These are phyloP conservation scores for Micromesistius poutassou DNA, from an alignment of 2,797 vertebrate species.

Conservation along the genomic window DNA sequence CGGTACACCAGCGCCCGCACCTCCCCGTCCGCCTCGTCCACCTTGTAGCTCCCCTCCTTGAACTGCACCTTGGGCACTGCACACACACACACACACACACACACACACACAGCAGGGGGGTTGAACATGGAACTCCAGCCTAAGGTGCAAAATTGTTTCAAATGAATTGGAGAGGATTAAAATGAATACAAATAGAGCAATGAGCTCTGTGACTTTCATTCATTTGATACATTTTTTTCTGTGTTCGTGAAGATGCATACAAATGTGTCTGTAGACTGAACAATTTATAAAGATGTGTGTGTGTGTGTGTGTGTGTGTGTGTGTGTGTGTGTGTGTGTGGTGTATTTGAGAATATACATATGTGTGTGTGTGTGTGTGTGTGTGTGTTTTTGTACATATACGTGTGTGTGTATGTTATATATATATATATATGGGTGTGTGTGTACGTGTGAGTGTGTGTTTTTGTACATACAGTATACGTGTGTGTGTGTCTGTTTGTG, in stretches of 20 bases:
- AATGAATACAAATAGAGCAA: background rate
- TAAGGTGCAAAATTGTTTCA: background rate
- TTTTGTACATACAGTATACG: background rate
- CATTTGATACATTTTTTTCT: background rate
- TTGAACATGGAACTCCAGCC: background rate
- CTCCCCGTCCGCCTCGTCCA: constrained; percentile 77
- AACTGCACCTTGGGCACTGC: constrained; percentile 82
- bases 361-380: background rate
- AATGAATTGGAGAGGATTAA: background rate
- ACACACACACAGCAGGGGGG: background rate
- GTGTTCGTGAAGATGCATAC: background rate
- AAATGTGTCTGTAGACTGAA: background rate
- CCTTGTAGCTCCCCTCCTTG: constrained; percentile 73
- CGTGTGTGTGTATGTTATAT: too few relatives aligned
- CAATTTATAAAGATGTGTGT: background rate
- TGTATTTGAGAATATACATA: background rate
- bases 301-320: background rate
- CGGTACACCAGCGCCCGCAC: constrained; percentile 71
- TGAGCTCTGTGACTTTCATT: background rate
- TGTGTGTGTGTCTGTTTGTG: background rate
- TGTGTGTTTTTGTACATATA: background rate
- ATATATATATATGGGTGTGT: background rate
- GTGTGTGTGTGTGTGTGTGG: too few relatives aligned
- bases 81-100: constrained; percentile 20
- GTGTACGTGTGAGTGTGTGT: background rate